Base-by-base conservation (phyloP, 2,797 vertebrate genomes). In the Scyliorhinus canicula region DNA sequence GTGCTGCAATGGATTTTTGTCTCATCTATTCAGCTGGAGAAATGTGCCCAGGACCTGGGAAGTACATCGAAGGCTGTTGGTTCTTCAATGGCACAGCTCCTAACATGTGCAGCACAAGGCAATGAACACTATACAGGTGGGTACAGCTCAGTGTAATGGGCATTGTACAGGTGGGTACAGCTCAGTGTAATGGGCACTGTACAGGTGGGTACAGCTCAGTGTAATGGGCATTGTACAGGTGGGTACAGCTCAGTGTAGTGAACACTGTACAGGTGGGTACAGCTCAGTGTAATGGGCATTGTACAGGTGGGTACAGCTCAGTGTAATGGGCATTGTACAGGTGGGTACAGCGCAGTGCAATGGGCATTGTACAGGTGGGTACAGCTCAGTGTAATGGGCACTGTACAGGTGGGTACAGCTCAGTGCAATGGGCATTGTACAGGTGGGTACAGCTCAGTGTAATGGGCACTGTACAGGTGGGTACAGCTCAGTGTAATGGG, bases 61-160 rank as follows among this genome's bases (percentile, higher is more conserved):
- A 99, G 99, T 95, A 99, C 99, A 0, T 99, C 99, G 0, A 99
- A 99, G 97, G 98, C 99, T 0, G 99, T 99, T 0, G 99, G 99
- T 47, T 99, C 99, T 3, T 99, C 98, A 44, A 99, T 99, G 99
- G 99, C 99, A 0, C 99, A 99, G 96, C 95, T 99, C 95, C 96
- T 99, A 95, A 99, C 99, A 57, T 99, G 99, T 95, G 99, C 99
- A 52, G 99, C 99, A 31, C 99, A 99, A 96, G 99, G 99, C 95
- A 99, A 99, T 0, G 99, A 99, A 96, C 99, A 99, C 96, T 99
- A 99, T 95, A 99, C 99, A 97, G 99, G 99, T 99, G 97, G 95
- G 19, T 19, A 1, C 24, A 28, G 47, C 50, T 14, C 6, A 7
- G 5, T 2, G 26, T 55, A 90, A 57, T 19, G 6, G 4, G 1